phyloP scores from a whole-genome alignment of 2,888 invertebrate genomes.

The Galerucella calmariensis region DNA sequence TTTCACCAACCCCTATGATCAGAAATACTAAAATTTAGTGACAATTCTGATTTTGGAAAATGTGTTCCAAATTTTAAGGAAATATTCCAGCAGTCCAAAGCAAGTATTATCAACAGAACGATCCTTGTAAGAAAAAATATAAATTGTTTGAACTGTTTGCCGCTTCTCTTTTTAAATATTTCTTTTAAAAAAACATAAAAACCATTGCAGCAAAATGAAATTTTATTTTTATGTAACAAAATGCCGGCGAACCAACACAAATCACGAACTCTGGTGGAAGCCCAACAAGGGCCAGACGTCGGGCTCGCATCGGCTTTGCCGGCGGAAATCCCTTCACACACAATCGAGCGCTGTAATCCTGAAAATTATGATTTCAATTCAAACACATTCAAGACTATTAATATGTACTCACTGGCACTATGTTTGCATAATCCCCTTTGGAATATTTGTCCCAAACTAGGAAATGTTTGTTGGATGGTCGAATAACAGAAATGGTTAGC shows the following conservation, averaged over 20 bases:
- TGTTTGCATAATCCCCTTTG: constrained; percentile 37
- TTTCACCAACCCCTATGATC: too few relatives aligned
- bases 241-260: constrained; percentile 16
- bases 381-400: constrained; percentile 43
- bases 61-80: too few relatives aligned
- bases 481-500: constrained; percentile 9
- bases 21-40: too few relatives aligned
- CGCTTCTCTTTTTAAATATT: neutral
- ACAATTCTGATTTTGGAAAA: too few relatives aligned
- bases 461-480: constrained; percentile 19
- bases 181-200: neutral
- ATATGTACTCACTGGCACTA: constrained; percentile 35
- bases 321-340: constrained; percentile 38
- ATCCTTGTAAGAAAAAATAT: neutral
- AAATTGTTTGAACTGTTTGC: neutral
- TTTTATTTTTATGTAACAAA: neutral
- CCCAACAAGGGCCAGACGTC: constrained; percentile 32
- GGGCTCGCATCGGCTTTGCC: constrained; percentile 17
- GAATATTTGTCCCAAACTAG: constrained; percentile 35
- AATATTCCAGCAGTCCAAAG: too few relatives aligned
- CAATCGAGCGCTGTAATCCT: constrained; percentile 38
- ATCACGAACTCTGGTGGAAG: constrained; percentile 31
- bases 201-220: neutral
- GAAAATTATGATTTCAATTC: constrained; percentile 42
- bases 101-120: too few relatives aligned